phyloP scores from a whole-genome alignment of 2,888 invertebrate genomes.

The Chesias legatella region DNA sequence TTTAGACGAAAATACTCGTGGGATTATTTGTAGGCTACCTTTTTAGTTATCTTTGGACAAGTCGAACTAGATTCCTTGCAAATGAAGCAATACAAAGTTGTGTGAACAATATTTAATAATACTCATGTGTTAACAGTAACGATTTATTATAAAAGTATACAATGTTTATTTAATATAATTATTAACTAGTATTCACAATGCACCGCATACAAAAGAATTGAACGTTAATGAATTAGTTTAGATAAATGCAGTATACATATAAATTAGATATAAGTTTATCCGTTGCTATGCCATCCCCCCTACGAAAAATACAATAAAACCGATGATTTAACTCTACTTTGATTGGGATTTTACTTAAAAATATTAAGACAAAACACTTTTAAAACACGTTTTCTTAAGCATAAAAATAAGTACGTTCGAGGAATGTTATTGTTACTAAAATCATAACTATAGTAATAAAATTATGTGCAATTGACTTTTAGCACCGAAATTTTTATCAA shows the following conservation, averaged over 20 bases:
- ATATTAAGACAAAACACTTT: no score
- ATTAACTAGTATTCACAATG: conserved; percentile 37
- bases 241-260: conserved; percentile 12
- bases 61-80: conserved; percentile 5
- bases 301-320: conserved; percentile 14
- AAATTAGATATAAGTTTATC: conserved; percentile 1
- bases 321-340: no score
- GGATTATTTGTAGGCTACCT: neutral
- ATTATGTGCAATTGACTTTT: no score
- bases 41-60: conserved; percentile 2
- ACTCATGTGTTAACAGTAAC: conserved; percentile 46
- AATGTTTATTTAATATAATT: conserved; percentile 28
- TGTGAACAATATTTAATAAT: conserved; percentile 46
- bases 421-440: conserved; percentile 4
- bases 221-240: conserved; percentile 29
- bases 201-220: conserved; percentile 49
- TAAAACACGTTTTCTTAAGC: conserved; percentile 7
- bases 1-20: neutral
- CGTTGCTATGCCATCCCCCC: conserved; percentile 13
- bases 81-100: conserved; percentile 46
- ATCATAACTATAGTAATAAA: no score
- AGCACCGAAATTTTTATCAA: neutral
- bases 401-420: conserved; percentile 1
- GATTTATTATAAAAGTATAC: conserved; percentile 44
- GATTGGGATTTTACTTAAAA: no score